Evolutionary conservation across 2,888 invertebrate genomes (phyloP), one percentile per base, ranked within the genome.

Genomic region (Drosophila mettleri): DNA sequence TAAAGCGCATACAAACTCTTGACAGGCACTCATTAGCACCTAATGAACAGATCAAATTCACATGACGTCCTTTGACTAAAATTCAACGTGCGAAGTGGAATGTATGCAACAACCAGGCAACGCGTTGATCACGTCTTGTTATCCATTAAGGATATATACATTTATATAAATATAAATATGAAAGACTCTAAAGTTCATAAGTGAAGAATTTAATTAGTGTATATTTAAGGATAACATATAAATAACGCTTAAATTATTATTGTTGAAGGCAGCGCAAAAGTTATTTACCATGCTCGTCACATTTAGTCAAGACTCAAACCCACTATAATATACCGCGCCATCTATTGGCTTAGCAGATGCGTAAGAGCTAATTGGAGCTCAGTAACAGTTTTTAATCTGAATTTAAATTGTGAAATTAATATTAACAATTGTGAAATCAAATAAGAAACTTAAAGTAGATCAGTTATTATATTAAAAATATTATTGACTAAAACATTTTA

Each of bases 281-380:
- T 29, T 20, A 29, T 18, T 18, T 31, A 2, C 1, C 8, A 8
- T 6, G 8, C 0, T 5, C 3, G 10, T 3, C 14, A 1, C 0
- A 0, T 24, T 34, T 49, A 69, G 63, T 31, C 12, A 27, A 49
- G 63, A 57, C 69, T 10, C 9, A 0, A 55, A 69, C 43, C 61
- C 10, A 10, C 2, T 14, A 2, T 16, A 24, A 7, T 2, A 7
- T 7, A 1, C 22, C 9, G 27, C 70, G 63, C 57, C 58, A 58
- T 45, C 69, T 70, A 34, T n/a, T 10, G 58, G 18, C 3, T 9
- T 8, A 4, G 45, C 41, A 41, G 18, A 3, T 1, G n/a, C n/a
- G n/a, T n/a, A n/a, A n/a, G n/a, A n/a, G n/a, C n/a, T 5, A 14
- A 14, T 29, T 46, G 45, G 9, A 24, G 2, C 6, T 12, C 2